A percentile compares a stretch with the other conserved stretches of the same genome.
Evolutionary conservation across 2,888 invertebrate genomes (phyloP).

Genomic region (Sinodicranocentrus sp.): DNA sequence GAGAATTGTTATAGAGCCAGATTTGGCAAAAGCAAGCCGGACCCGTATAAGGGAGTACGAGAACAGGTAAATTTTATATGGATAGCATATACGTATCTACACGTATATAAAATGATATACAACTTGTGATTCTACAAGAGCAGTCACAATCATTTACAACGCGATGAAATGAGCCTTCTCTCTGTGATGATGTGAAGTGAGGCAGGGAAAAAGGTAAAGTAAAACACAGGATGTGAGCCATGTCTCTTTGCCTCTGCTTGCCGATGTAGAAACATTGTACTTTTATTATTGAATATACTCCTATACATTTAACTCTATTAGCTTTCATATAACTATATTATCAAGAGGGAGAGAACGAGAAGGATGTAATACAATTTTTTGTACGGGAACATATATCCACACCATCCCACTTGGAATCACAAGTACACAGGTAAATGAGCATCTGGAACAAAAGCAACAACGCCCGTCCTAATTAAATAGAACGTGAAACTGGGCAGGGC

Average conservation of each 20-base stretch:
- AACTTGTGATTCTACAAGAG: slow-evolving; percentile 17
- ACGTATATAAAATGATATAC: no score
- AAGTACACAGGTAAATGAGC: slow-evolving; percentile 63
- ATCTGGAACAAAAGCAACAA: slow-evolving; percentile 67
- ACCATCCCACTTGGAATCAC: slow-evolving; percentile 6
- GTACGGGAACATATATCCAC: no score
- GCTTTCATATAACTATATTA: no score
- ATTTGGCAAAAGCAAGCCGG: slow-evolving; percentile 1
- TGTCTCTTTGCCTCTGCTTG: slow-evolving; percentile 2
- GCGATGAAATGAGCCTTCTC: neutral
- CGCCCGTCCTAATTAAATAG: slow-evolving; percentile 74
- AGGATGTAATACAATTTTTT: no score
- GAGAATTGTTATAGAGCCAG: neutral
- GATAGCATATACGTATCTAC: no score
- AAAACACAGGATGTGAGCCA: slow-evolving; percentile 42
- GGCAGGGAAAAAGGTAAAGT: slow-evolving; percentile 14
- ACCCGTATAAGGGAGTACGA: neutral
- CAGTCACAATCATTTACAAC: slow-evolving; percentile 19
- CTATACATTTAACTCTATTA: no score
- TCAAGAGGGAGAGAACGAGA: no score
- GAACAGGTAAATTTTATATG: no score
- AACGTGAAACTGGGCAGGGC: slow-evolving; percentile 70
- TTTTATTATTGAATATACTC: no score
- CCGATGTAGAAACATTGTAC: slow-evolving; percentile 3
- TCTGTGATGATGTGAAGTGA: neutral